These are phyloP conservation scores for Camarhynchus parvulus DNA, from an alignment of 2,113 vertebrate genomes.

Conservation along the genomic window DNA sequence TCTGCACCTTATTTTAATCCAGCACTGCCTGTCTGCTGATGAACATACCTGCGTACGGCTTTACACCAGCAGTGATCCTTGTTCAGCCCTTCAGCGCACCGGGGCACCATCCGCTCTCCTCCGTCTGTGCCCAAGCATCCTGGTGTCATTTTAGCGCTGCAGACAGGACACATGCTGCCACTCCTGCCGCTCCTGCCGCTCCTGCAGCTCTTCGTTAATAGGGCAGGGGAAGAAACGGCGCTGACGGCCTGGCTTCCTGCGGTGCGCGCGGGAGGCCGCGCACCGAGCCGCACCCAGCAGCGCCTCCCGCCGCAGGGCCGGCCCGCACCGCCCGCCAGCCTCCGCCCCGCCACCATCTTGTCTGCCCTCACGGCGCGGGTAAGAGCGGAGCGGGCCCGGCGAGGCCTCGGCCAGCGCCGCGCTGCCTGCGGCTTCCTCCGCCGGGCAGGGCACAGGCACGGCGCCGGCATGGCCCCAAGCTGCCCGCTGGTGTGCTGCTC, in stretches of 20 bases:
- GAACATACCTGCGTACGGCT: neutral
- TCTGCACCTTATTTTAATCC: neutral
- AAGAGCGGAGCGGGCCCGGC: neutral
- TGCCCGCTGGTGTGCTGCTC: fast-evolving
- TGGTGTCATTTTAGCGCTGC: neutral
- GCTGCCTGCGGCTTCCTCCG: neutral
- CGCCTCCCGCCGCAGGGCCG: neutral
- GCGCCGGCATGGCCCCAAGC: fast-evolving
- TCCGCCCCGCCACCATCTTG: too few species aligned
- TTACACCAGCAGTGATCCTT: fast-evolving
- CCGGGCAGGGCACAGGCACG: fast-evolving
- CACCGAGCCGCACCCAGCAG: fast-evolving
- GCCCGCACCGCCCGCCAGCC: too few species aligned
- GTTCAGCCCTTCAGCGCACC: fast-evolving
- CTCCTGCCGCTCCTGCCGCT: neutral
- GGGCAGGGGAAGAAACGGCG: fast-evolving
- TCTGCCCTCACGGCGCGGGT: too few species aligned
- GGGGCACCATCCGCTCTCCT: too few species aligned
- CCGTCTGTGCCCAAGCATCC: fast-evolving
- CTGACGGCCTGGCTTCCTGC: fast-evolving
- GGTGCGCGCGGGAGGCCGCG: neutral
- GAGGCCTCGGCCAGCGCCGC: fast-evolving
- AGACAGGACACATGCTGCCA: fast-evolving
- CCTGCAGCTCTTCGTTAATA: fast-evolving
- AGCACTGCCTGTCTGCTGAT: fast-evolving